A percentile compares a stretch with the other conserved stretches of the same genome.
phyloP scores from a whole-genome alignment of 2,797 vertebrate genomes.

The Neosilurus mollespiculum region DNA sequence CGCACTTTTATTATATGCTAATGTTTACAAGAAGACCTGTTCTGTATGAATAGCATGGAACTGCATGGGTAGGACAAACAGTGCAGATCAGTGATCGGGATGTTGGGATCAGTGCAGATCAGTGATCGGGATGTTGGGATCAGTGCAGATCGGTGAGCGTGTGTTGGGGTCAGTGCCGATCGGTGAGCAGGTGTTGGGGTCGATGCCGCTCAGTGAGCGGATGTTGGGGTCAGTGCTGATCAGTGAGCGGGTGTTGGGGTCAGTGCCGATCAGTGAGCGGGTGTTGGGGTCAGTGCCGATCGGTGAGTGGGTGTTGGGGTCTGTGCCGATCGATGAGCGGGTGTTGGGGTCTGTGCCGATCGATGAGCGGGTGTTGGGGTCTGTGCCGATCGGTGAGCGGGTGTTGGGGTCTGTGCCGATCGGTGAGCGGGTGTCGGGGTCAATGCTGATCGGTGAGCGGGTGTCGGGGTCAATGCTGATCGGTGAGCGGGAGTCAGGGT shows the following conservation, averaged over 20 bases:
- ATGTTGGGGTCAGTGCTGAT: not conserved
- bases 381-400: not conserved
- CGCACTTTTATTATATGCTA: not conserved
- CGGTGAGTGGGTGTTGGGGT: not conserved
- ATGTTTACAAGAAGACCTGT: not conserved
- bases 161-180: not conserved
- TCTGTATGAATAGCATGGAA: not conserved
- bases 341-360: too few relatives aligned
- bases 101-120: not conserved
- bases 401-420: too few relatives aligned
- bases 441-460: too few relatives aligned
- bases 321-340: not conserved
- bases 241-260: not conserved
- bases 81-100: not conserved
- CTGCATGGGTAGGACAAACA: not conserved
- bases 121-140: not conserved
- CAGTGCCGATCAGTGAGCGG: not conserved
- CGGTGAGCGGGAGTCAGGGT: too few relatives aligned
- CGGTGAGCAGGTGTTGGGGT: not conserved
- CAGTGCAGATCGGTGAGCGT: not conserved
- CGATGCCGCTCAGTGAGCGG: not conserved
- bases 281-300: not conserved
- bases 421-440: too few relatives aligned
- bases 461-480: too few relatives aligned
- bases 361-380: not conserved